A percentile compares a stretch with the other conserved stretches of the same genome.
These are phyloP conservation scores for Leptopilina drosophilae DNA, from an alignment of 2,888 invertebrate species.

Conservation along the genomic window DNA sequence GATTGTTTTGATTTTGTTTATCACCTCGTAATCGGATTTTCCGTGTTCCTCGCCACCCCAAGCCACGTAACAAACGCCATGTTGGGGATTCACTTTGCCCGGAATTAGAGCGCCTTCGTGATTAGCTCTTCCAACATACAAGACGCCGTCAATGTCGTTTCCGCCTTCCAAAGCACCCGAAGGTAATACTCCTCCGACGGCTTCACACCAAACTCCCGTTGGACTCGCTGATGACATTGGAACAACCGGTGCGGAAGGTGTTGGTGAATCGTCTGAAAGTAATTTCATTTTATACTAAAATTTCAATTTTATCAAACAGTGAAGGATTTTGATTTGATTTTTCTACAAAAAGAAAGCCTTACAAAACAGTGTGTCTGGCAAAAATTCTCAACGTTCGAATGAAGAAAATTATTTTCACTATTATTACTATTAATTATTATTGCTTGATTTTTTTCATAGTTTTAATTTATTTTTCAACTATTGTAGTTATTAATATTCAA, in stretches of 20 bases:
- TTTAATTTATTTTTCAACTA: too few species aligned
- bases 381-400: too few species aligned
- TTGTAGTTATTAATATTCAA: too few species aligned
- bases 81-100: constrained; percentile 86
- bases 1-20: constrained; percentile 22
- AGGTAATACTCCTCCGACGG: constrained; percentile 84
- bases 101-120: constrained; percentile 88
- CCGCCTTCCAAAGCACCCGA: constrained; percentile 86
- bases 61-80: constrained; percentile 84
- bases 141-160: constrained; percentile 81
- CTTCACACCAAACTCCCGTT: constrained; percentile 83
- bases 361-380: too few species aligned
- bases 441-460: too few species aligned
- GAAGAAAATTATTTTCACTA: too few species aligned
- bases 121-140: constrained; percentile 84
- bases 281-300: background rate
- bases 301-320: background rate
- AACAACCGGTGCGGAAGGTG: constrained; percentile 57
- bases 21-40: constrained; percentile 84
- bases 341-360: too few species aligned
- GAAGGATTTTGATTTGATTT: too few species aligned
- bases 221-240: constrained; percentile 51
- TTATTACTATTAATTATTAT: too few species aligned
- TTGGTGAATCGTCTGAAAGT: background rate
- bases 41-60: constrained; percentile 88